Percentiles rank a stretch among this genome's conserved stretches.
These are phyloP conservation scores for Bombycilla garrulus DNA, from an alignment of 2,113 vertebrate species.

Conservation along the genomic window DNA sequence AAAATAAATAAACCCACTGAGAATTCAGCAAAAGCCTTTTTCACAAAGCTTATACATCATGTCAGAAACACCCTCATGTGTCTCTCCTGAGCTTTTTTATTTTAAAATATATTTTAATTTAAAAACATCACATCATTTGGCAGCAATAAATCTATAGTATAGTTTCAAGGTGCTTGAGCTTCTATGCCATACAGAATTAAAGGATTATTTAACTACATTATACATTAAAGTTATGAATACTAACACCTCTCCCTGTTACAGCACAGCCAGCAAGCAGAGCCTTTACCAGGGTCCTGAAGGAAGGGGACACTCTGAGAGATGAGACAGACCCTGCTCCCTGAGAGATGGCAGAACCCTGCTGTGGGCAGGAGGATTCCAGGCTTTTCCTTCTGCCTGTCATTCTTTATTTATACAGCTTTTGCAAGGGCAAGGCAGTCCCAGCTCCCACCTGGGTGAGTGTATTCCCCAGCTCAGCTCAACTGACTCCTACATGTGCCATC, in stretches of 20 bases:
- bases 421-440: neutral
- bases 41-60: neutral
- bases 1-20: slow-evolving; percentile 12
- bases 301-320: too few relatives aligned
- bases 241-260: neutral
- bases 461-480: neutral
- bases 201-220: slow-evolving; percentile 49
- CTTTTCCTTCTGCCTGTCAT: neutral
- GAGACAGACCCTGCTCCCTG: too few relatives aligned
- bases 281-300: neutral
- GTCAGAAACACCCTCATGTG: neutral
- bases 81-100: neutral
- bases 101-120: slow-evolving; percentile 10
- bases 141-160: slow-evolving; percentile 1
- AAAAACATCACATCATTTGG: slow-evolving; percentile 23
- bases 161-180: neutral
- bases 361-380: neutral
- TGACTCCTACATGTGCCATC: fast-evolving
- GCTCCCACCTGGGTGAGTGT: neutral
- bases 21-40: slow-evolving; percentile 33
- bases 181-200: slow-evolving; percentile 48
- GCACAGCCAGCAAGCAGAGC: neutral
- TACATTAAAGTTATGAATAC: slow-evolving; percentile 27
- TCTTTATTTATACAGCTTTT: neutral
- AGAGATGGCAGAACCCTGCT: neutral